These are phyloP conservation scores for Scrobipalpa atriplicella DNA, from an alignment of 2,888 invertebrate species.

Conservation along the genomic window DNA sequence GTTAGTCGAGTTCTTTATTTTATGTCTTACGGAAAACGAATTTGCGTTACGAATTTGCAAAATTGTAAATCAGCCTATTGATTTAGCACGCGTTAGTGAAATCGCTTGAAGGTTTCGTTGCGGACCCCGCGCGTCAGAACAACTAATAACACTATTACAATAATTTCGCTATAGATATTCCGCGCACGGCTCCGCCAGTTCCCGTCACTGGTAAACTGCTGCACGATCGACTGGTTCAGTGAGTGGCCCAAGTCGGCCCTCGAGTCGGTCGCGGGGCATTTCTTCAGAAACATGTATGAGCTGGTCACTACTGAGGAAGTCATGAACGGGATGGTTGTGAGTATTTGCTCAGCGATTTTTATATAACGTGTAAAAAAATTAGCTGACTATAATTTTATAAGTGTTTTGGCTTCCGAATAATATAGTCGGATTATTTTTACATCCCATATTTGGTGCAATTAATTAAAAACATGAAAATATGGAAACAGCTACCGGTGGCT, in stretches of 20 bases:
- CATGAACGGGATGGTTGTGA: slow-evolving; percentile 86
- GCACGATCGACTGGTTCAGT: slow-evolving; percentile 97
- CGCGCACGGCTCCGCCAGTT: slow-evolving; percentile 92
- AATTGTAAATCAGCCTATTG: too few relatives aligned
- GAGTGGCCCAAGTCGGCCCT: slow-evolving; percentile 94
- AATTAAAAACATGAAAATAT: too few relatives aligned
- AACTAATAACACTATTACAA: neutral
- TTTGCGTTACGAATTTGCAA: too few relatives aligned
- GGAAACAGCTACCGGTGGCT: too few relatives aligned
- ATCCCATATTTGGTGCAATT: too few relatives aligned
- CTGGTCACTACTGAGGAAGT: slow-evolving; percentile 84
- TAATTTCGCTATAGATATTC: slow-evolving; percentile 75
- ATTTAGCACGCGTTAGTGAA: too few relatives aligned
- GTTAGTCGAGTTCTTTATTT: too few relatives aligned
- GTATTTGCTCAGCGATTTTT: slow-evolving; percentile 51
- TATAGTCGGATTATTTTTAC: too few relatives aligned
- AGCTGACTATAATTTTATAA: too few relatives aligned
- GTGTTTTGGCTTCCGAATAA: too few relatives aligned
- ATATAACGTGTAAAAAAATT: neutral
- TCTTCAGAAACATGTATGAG: slow-evolving; percentile 86
- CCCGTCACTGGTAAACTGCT: slow-evolving; percentile 95
- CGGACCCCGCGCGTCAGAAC: neutral
- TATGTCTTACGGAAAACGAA: too few relatives aligned
- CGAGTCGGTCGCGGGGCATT: slow-evolving; percentile 91
- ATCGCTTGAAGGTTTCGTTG: too few relatives aligned